Evolutionary conservation across 2,113 vertebrate genomes (phyloP), one percentile per base, ranked within the genome.

Genomic region (Psittacus erithacus): DNA sequence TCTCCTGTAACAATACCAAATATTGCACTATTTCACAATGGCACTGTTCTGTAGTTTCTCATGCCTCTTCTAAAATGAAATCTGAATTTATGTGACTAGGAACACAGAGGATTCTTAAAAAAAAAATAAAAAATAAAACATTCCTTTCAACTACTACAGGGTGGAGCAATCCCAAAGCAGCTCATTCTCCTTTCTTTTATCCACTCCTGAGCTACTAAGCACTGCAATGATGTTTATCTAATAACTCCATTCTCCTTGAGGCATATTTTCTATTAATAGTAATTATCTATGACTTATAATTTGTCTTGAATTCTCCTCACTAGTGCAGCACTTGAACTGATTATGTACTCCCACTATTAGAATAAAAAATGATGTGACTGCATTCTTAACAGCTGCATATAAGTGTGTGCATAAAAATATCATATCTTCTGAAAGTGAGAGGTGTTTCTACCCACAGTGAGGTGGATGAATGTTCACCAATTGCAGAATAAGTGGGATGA

Each of bases 231-330:
- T 97, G 93, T 97, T 96, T 95, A 96, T 93, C 92, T 95, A 92
- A 82, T 95, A 95, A 95, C 91, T 95, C 82, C 41, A 78, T 97
- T 97, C 97, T 97, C 97, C 96, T 97, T 98, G 91, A 97, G 78
- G 88, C 95, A 43, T 91, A 93, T 96, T 94, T 98, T 95, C 96
- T 97, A 96, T 98, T 97, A 97, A 97, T 98, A 98, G 95, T 82
- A 96, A 96, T 97, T 95, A 96, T 96, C 80, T 96, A 81, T 97
- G 96, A 93, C 93, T 96, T 95, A 96, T 88, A 97, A 97, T 97
- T 97, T 97, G 88, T 97, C 93, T 97, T 96, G 95, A 97, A 95
- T 96, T 97, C 95, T 96, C 84, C 93, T 95, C 95, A 91, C 93
- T 91, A 84, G 93, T 76, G 60, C 87, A 87, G 92, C 57, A 88